Evolutionary conservation across 2,113 vertebrate species (phyloP).

Genomic region (Strigops habroptila): DNA sequence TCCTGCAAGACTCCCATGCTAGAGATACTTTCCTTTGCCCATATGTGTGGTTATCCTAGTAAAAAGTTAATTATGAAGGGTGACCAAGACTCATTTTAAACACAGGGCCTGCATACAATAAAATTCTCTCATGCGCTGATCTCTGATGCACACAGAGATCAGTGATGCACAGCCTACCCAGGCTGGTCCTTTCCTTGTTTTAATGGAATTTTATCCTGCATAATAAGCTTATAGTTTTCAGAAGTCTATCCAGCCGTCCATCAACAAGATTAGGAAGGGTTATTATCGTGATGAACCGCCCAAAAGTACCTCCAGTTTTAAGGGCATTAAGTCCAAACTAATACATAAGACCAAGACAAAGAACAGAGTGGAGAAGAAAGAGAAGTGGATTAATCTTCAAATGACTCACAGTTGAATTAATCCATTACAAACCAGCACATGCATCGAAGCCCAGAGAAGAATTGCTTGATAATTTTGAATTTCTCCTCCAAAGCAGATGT

Average conservation of each 20-base stretch:
- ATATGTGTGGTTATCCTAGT: background rate
- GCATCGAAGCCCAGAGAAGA: background rate
- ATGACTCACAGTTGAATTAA: background rate
- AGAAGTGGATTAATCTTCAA: background rate
- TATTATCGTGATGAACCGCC: background rate
- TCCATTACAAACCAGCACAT: background rate
- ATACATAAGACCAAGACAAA: background rate
- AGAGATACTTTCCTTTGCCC: background rate
- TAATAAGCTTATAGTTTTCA: background rate
- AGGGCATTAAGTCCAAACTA: background rate
- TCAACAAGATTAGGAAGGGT: background rate
- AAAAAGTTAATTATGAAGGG: background rate
- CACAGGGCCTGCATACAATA: background rate
- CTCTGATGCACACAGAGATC: background rate
- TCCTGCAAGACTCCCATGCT: background rate
- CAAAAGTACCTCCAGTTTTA: background rate
- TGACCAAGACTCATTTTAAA: background rate
- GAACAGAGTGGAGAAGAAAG: background rate
- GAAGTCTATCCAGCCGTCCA: background rate
- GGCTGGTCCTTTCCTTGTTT: background rate
- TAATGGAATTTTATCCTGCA: background rate
- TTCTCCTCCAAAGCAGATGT: background rate
- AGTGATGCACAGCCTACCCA: too few species aligned
- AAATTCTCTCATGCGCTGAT: background rate
- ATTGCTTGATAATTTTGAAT: background rate